Evolutionary conservation across 1,140 invertebrate genomes (phyloP), one percentile per base, ranked within the genome.

Genomic region (Camponotus vicinus): DNA sequence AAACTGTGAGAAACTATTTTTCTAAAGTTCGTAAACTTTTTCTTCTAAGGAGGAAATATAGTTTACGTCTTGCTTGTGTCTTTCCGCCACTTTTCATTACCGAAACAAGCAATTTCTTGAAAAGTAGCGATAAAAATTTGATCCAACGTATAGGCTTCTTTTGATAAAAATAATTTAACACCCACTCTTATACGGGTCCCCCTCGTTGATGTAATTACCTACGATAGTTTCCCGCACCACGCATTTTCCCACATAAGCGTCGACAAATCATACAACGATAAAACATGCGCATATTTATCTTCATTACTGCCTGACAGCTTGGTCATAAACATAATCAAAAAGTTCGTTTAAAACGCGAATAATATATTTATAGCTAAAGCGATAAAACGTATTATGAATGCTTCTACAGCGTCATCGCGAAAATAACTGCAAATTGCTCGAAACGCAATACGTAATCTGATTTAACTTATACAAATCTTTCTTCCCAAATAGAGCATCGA

Each of bases 251-350:
- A 75, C 69, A 83, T 83, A 61, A 55, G 18, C 55, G 79, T 73
- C 79, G 79, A 83, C 79, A 83, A 83, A 83, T 83, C 79, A 83
- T 32, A 40, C 55, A 69, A 83, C 79, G 79, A 83, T 83, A 83
- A 83, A 83, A 71, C 57, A 42, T 37, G 69, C 79, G 55, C 71
- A 13, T 75, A 83, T 83, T 83, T 83, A 83, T 83, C 79, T 83
- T 83, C 79, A 83, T 83, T 83, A 83, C 21, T 69, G 45, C 42
- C 27, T 40, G 79, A 83, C 79, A 61, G 79, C 79, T 3, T n/a
- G 79, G 40, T 75, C 79, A 49, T 83, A 73, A 83, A 73, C 79
- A 83, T 83, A 83, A 83, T 83, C 79, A 83, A 69, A 83, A 83
- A 75, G 79, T 83, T 83, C 69, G 55, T 83, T 83, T 83, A 83